Conservation (phyloP, 2,888 invertebrate genomes). For the Amiota communis region DNA sequence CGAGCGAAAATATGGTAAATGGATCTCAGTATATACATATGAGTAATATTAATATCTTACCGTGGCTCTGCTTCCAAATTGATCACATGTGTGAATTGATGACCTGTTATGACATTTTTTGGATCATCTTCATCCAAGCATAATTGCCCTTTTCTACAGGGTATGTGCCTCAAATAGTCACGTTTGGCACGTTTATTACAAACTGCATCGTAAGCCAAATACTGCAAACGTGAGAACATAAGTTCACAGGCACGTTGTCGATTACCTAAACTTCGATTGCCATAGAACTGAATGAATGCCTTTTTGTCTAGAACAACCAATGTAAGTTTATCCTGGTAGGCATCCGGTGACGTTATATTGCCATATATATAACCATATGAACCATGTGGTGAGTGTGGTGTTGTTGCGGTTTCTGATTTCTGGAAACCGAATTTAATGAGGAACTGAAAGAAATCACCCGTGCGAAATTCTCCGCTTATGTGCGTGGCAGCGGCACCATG, state of each 20-base stretch:
- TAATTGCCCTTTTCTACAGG: conserved; percentile 83
- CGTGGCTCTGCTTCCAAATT: conserved; percentile 92
- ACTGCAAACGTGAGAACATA: conserved; percentile 90
- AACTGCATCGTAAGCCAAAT: conserved; percentile 86
- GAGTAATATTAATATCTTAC: conserved; percentile 73
- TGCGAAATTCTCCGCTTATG: conserved; percentile 79
- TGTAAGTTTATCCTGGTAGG: conserved; percentile 80
- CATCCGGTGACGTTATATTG: conserved; percentile 85
- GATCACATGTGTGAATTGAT: conserved; percentile 96
- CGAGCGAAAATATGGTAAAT: too few species aligned
- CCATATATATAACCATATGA: conserved; percentile 97
- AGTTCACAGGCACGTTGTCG: conserved; percentile 84
- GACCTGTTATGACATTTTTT: conserved; percentile 86
- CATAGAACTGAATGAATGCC: conserved; percentile 92
- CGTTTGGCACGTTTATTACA: conserved; percentile 79
- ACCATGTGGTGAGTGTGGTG: conserved; percentile 81
- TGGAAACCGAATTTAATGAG: conserved; percentile 97
- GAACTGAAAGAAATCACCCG: conserved; percentile 89
- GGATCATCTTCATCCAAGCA: conserved; percentile 92
- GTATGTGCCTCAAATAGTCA: conserved; percentile 87
- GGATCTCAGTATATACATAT: background rate
- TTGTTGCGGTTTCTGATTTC: conserved; percentile 83
- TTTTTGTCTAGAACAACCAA: conserved; percentile 92
- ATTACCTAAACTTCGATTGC: conserved; percentile 80
- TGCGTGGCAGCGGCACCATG: conserved; percentile 73